Base-by-base conservation (phyloP, 1,140 invertebrate genomes). In the Brachionus asplanchnoidis region DNA sequence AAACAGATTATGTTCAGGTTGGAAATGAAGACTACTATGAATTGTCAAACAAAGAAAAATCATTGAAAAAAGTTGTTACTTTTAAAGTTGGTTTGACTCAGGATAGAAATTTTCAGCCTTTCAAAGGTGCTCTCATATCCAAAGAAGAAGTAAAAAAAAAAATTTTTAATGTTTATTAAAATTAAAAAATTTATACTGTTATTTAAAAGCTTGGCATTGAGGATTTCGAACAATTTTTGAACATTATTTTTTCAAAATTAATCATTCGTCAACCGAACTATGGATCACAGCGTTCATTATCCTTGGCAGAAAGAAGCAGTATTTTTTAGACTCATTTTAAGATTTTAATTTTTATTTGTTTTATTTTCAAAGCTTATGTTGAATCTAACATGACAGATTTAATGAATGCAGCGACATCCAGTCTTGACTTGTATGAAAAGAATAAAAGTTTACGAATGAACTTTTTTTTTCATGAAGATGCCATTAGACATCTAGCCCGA, bases 381-480 rank as follows among this genome's bases (percentile, higher is more conserved):
- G 87, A 89, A 70, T 86, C 85, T 1, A 83, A 86, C 50, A 87
- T 87, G 66, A 86, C 87, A 0, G 68, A 79, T 1, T 78, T 89
- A 20, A 66, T 56, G 40, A 87, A 88, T 3, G 88, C 88, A 6
- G 85, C 89, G 9, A 68, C 85, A 14, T 87, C 88, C 4, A 89
- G 88, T 86, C 86, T 89, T 12, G 86, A 78, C 73, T 85, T 87
- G 3, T 89, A 89, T 85, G 89, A 89, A 65, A 84, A 87, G 53
- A 86, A 86, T 5, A 89, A 87, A 8, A 87, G 85, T n/a, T 87
- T 88, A 53, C 85, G 84, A 53, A 86, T 89, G 6, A 87, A 88
- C n/a, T 83, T 89, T 14, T 88, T 89, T 26, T 90, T 89, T 86
- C 89, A 89, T 84, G 86, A 86, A 14, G 88, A 89, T 75, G 88